Conservation (phyloP, 2,888 invertebrate genomes). For the Chaetoderma sp. region DNA sequence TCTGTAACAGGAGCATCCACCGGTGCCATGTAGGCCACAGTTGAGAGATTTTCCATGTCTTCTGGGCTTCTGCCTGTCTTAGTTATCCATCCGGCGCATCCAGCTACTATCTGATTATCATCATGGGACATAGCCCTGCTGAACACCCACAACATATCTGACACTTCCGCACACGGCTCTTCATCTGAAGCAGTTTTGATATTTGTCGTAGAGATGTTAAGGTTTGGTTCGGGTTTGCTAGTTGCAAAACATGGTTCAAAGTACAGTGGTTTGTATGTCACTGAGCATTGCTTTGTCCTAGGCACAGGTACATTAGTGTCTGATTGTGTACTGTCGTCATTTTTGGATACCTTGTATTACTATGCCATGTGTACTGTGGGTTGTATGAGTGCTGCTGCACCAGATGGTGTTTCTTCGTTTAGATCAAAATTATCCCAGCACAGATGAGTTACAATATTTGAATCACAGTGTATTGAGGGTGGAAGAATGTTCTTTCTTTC, state of each 20-base stretch:
- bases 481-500: not conserved
- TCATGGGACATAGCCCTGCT: not conserved
- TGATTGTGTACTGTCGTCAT: not conserved
- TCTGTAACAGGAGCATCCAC: conserved; percentile 7
- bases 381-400: no score
- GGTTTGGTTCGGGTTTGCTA: not conserved
- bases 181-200: not conserved
- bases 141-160: not conserved
- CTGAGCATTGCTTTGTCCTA: not conserved
- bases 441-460: no score
- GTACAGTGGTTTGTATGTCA: not conserved
- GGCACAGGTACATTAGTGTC: not conserved
- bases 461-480: no score
- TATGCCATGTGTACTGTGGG: not conserved
- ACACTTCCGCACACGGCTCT: not conserved
- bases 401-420: not conserved
- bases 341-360: not conserved
- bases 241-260: not conserved
- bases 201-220: not conserved
- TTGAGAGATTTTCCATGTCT: not conserved
- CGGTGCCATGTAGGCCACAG: not conserved
- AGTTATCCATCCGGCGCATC: not conserved
- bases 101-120: not conserved
- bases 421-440: not conserved
- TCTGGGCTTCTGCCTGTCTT: not conserved